These are phyloP conservation scores for Lithophane leautieri DNA, from an alignment of 2,888 invertebrate species.

Conservation along the genomic window DNA sequence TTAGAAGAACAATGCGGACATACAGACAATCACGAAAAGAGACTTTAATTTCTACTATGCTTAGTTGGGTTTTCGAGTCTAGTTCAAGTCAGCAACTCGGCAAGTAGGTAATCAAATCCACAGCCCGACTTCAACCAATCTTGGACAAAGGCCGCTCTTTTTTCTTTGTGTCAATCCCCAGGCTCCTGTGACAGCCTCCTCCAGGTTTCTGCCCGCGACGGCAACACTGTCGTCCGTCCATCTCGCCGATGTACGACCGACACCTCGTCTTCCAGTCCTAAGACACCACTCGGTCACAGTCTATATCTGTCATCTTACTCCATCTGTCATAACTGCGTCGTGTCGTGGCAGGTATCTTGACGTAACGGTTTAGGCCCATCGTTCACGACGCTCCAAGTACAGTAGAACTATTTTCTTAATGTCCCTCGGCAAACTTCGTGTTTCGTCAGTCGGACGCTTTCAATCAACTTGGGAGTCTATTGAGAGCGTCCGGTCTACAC, in stretches of 20 bases:
- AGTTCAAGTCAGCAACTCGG: neutral
- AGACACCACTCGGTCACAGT: neutral
- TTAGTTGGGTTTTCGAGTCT: neutral
- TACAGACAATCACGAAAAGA: too few species aligned
- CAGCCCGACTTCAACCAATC: neutral
- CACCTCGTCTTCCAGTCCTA: neutral
- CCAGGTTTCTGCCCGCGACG: neutral
- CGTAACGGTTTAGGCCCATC: too few species aligned
- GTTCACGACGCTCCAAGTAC: too few species aligned
- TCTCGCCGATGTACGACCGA: neutral
- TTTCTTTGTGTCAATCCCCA: neutral
- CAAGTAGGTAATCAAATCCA: too few species aligned
- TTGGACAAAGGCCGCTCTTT: neutral
- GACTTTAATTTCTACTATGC: neutral
- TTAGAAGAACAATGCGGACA: too few species aligned
- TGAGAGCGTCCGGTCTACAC: too few species aligned
- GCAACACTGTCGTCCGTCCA: neutral
- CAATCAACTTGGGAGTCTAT: too few species aligned
- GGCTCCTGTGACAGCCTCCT: neutral
- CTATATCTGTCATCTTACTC: too few species aligned
- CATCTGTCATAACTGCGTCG: neutral
- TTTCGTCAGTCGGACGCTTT: too few species aligned
- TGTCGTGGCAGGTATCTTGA: too few species aligned
- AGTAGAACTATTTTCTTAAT: too few species aligned
- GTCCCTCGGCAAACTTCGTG: too few species aligned